These are phyloP conservation scores for Saxicola maurus DNA, from an alignment of 2,797 vertebrate species.

Conservation along the genomic window DNA sequence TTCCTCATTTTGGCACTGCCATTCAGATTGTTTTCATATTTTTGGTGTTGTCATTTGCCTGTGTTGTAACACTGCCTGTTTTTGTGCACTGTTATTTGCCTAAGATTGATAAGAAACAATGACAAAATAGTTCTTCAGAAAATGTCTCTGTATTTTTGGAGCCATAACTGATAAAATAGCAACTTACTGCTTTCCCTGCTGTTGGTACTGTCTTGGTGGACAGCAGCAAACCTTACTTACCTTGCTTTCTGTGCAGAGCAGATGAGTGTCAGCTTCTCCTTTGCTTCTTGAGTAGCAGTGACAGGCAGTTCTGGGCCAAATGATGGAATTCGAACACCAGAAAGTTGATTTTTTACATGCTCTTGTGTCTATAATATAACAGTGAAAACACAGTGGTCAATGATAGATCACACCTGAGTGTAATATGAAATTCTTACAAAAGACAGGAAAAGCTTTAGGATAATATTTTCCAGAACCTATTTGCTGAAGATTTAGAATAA, in stretches of 20 bases:
- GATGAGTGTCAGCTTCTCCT: neutral
- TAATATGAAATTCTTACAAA: neutral
- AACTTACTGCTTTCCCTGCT: neutral
- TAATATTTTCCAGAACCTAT: neutral
- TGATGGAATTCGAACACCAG: neutral
- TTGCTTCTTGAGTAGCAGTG: neutral
- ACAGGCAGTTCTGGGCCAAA: neutral
- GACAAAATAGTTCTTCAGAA: neutral
- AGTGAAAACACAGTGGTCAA: neutral
- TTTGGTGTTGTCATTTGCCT: neutral
- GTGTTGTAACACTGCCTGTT: neutral
- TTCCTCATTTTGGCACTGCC: neutral
- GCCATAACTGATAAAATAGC: neutral
- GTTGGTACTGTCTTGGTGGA: accelerated
- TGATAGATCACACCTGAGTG: neutral
- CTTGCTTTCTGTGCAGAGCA: neutral
- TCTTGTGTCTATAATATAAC: neutral
- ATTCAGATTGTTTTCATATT: neutral
- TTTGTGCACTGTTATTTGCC: neutral
- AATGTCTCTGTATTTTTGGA: neutral
- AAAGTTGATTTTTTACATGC: neutral
- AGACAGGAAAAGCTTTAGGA: neutral
- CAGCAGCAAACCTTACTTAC: neutral
- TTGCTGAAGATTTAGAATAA: neutral
- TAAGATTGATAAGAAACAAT: neutral